A percentile compares a stretch with the other conserved stretches of the same genome.
Evolutionary conservation across 2,888 invertebrate species (phyloP).

Genomic region (Tethea ocularis): DNA sequence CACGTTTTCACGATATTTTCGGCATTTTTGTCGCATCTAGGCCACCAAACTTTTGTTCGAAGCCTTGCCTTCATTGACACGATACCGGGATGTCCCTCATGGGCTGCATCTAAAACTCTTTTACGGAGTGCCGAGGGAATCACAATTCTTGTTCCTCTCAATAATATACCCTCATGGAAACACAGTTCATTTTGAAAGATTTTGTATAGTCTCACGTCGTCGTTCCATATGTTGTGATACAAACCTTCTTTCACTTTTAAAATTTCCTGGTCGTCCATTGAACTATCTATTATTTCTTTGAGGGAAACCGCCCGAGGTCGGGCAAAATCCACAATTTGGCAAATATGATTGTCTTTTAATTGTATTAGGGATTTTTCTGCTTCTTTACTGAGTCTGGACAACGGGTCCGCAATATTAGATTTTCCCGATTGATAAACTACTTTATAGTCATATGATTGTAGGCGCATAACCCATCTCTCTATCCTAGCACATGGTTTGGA

Average conservation of each 20-base stretch:
- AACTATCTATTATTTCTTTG: slow-evolving; percentile 10
- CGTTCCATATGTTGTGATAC: slow-evolving; percentile 24
- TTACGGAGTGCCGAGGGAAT: slow-evolving; percentile 22
- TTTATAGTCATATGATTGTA: slow-evolving; percentile 28
- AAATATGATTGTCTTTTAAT: slow-evolving; percentile 14
- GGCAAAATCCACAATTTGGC: slow-evolving; percentile 20
- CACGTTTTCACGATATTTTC: slow-evolving; percentile 24
- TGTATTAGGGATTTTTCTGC: no score
- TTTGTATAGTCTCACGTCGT: slow-evolving; percentile 23
- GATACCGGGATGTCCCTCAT: slow-evolving; percentile 17
- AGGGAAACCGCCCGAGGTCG: slow-evolving; percentile 21
- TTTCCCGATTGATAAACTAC: slow-evolving; percentile 31
- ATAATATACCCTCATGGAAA: slow-evolving; percentile 30
- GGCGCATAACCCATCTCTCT: slow-evolving; percentile 31
- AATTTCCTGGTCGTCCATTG: slow-evolving; percentile 19
- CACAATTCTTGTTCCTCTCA: slow-evolving; percentile 29
- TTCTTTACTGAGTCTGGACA: slow-evolving; percentile 23
- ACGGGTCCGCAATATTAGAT: slow-evolving; percentile 40
- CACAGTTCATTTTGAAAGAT: slow-evolving; percentile 41
- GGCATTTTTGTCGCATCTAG: slow-evolving; percentile 23
- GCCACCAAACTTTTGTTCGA: slow-evolving; percentile 29
- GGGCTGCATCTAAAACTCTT: slow-evolving; percentile 29
- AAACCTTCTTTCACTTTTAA: slow-evolving; percentile 18
- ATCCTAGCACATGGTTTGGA: slow-evolving; percentile 43
- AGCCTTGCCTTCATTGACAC: slow-evolving; percentile 10